Evolutionary conservation across 2,888 invertebrate species (phyloP), one percentile per base, ranked within the genome.

Genomic region (Cactoblastis cactorum): DNA sequence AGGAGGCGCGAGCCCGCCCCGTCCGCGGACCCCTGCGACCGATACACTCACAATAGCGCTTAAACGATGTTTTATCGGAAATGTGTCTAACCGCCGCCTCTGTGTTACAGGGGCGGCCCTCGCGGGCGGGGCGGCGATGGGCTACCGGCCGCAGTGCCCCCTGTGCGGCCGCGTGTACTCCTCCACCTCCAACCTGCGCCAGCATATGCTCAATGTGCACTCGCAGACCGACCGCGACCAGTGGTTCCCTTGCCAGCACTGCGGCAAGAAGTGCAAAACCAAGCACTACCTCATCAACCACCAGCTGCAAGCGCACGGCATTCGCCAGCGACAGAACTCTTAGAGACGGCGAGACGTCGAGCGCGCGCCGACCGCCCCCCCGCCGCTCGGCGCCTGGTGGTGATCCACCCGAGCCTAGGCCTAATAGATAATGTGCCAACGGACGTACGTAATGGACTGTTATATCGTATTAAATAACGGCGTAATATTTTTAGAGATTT

Each of bases 241-340:
- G 77, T 93, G 94, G 93, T 92, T 92, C 74, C 92, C 92, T 71
- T 94, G 94, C 86, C 91, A 92, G 77, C 92, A 93, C 74, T 94
- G 94, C 90, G 93, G 93, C 73, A 94, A 94, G 86, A 92, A 92
- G 77, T 93, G 93, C 91, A 94, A 94, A 88, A 94, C 94, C 70
- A 93, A 93, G 84, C 94, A 94, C 83, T 94, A 94, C 81, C 91
- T 94, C 74, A 93, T 93, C 90, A 94, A 94, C 86, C 94, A 94
- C 82, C 93, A 94, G 79, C 91, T 94, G 64, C 94, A 94, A 85
- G 93, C 93, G 61, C 94, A 94, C 83, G 94, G 94, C 65, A 93
- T 94, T 67, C 92, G 93, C 64, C 94, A 94, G 82, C 91, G 93
- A 55, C 92, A 92, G 76, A 91, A 83, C 81, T 89, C 90, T 74